Conservation (phyloP, 2,888 invertebrate species). For the Phymatocera aterrima region DNA sequence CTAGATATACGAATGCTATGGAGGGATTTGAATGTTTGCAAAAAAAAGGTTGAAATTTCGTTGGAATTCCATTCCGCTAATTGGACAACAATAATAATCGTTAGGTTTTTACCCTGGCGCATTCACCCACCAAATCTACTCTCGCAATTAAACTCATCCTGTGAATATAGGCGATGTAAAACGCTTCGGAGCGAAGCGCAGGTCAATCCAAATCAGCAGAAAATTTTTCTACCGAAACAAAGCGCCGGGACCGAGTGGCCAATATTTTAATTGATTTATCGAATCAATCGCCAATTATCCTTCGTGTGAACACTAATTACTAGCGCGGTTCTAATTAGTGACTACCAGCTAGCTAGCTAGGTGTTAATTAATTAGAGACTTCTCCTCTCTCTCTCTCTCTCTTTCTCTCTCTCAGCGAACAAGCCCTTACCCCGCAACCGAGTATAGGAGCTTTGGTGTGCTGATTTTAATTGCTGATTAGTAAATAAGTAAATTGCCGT, state of each 20-base stretch:
- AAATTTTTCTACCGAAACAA: slow-evolving; percentile 13
- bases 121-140: slow-evolving; percentile 17
- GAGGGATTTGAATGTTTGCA: background rate
- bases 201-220: slow-evolving; percentile 25
- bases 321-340: slow-evolving; percentile 71
- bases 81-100: slow-evolving; percentile 67
- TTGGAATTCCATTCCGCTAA: slow-evolving; percentile 53
- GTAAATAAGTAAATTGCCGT: slow-evolving; percentile 68
- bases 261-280: slow-evolving; percentile 62
- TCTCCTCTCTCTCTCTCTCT: slow-evolving; percentile 49
- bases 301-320: slow-evolving; percentile 71
- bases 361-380: slow-evolving; percentile 74
- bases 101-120: background rate
- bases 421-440: slow-evolving; percentile 35
- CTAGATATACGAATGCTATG: background rate
- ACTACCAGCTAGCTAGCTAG: slow-evolving; percentile 65
- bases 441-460: slow-evolving; percentile 37
- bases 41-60: slow-evolving; percentile 4
- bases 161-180: background rate
- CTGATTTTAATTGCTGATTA: slow-evolving; percentile 69
- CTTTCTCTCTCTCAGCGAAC: slow-evolving; percentile 46
- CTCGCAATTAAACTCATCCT: slow-evolving; percentile 28
- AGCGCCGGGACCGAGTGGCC: slow-evolving; percentile 54
- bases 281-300: slow-evolving; percentile 64
- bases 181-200: background rate